These are phyloP conservation scores for Perizoma flavofasciatum DNA, from an alignment of 2,888 invertebrate species.

Conservation along the genomic window DNA sequence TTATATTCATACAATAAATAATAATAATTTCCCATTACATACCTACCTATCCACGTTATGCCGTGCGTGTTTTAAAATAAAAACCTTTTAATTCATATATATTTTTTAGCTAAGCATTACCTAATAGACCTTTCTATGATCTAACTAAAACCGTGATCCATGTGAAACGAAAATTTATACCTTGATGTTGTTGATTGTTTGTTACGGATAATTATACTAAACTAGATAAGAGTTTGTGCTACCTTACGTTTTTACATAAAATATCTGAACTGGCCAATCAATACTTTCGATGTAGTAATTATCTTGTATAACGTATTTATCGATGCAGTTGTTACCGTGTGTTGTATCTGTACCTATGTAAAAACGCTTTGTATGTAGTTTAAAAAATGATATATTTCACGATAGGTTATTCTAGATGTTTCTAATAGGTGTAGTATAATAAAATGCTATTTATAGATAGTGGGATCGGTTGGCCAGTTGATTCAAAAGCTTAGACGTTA, in stretches of 20 bases:
- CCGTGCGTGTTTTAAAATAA: slow-evolving; percentile 32
- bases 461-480: slow-evolving; percentile 50
- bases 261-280: slow-evolving; percentile 58
- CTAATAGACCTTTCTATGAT: slow-evolving; percentile 33
- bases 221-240: slow-evolving; percentile 53
- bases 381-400: slow-evolving; percentile 67
- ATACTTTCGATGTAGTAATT: slow-evolving; percentile 53
- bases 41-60: slow-evolving; percentile 13
- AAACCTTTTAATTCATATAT: slow-evolving; percentile 14
- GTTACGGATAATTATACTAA: slow-evolving; percentile 41
- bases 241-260: slow-evolving; percentile 51
- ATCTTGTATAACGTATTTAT: slow-evolving; percentile 47
- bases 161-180: slow-evolving; percentile 63
- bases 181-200: slow-evolving; percentile 63
- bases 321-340: slow-evolving; percentile 55
- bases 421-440: slow-evolving; percentile 48
- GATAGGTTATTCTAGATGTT: slow-evolving; percentile 57
- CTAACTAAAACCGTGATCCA: slow-evolving; percentile 54
- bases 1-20: no score
- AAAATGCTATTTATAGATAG: slow-evolving; percentile 38
- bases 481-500: slow-evolving; percentile 25
- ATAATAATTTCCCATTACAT: slow-evolving; percentile 4
- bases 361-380: slow-evolving; percentile 67
- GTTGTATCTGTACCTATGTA: slow-evolving; percentile 62
- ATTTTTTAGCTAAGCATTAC: slow-evolving; percentile 14